These are phyloP conservation scores for Holothuria leucospilota DNA, from an alignment of 53 echinoderm and acorn worm genomes.

Conservation along the genomic window DNA sequence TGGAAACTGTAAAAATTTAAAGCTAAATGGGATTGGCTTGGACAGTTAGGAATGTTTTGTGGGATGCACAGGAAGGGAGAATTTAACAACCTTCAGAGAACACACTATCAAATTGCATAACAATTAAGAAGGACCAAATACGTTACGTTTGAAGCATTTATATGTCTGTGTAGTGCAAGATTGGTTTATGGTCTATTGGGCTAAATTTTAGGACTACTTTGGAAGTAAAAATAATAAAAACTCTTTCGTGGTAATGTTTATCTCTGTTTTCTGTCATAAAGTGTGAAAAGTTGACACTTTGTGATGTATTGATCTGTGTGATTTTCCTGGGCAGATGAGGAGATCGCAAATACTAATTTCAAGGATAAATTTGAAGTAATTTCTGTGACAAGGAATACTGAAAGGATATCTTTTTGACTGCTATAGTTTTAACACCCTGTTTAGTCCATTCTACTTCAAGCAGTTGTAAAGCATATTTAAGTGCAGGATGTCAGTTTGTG, in stretches of 20 bases:
- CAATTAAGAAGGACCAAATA: slow-evolving; percentile 10
- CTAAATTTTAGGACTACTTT: slow-evolving; percentile 31
- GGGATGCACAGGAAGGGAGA: not conserved
- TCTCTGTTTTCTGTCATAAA: slow-evolving; percentile 12
- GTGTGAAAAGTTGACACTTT: not conserved
- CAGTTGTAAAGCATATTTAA: too few species aligned
- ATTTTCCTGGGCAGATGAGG: too few species aligned
- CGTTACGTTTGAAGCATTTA: not conserved
- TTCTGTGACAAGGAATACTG: too few species aligned
- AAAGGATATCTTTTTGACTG: too few species aligned
- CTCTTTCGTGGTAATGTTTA: slow-evolving; percentile 20
- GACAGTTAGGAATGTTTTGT: slow-evolving; percentile 27
- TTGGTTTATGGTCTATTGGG: slow-evolving; percentile 33
- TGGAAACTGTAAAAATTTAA: slow-evolving; percentile 24
- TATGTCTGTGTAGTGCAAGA: slow-evolving; percentile 5
- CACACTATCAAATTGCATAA: slow-evolving; percentile 43
- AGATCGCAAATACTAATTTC: too few species aligned
- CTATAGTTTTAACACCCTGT: too few species aligned
- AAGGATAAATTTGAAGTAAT: too few species aligned
- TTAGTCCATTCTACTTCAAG: too few species aligned
- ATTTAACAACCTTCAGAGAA: slow-evolving; percentile 16
- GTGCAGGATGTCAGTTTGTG: too few species aligned
- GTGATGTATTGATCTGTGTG: too few species aligned
- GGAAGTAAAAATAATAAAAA: not conserved
- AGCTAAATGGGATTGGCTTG: slow-evolving; percentile 16